Evolutionary conservation across 2,888 invertebrate species (phyloP).

Genomic region (Embidobia sp.): DNA sequence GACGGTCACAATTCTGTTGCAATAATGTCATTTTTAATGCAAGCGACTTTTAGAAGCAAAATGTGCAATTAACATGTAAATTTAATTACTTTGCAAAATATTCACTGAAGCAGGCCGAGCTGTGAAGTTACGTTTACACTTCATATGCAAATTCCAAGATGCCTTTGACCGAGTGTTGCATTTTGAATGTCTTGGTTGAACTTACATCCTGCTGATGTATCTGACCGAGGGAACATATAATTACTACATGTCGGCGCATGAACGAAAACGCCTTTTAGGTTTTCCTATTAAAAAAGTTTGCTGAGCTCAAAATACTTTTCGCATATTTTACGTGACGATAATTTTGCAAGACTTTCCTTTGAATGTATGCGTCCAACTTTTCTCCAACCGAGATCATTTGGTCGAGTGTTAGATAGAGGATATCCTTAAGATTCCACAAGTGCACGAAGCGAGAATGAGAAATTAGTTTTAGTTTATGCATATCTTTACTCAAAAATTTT

Average conservation of each 20-base stretch:
- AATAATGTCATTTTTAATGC: constrained; percentile 27
- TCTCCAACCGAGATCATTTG: too few relatives aligned
- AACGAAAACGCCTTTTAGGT: not conserved
- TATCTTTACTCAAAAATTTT: too few relatives aligned
- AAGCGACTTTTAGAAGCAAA: constrained; percentile 4
- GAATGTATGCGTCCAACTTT: not conserved
- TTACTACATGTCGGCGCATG: not conserved
- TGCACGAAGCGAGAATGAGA: too few relatives aligned
- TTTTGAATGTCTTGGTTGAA: constrained; percentile 5
- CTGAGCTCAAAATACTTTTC: not conserved
- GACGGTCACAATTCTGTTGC: constrained; percentile 19
- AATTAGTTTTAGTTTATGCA: too few relatives aligned
- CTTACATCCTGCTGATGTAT: not conserved
- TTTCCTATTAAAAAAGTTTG: too few relatives aligned
- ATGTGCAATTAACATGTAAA: constrained; percentile 38
- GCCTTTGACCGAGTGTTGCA: not conserved
- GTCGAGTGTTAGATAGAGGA: too few relatives aligned
- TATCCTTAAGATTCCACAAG: too few relatives aligned
- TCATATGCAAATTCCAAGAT: constrained; percentile 17
- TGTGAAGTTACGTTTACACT: constrained; percentile 20
- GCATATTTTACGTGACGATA: not conserved
- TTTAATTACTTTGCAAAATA: constrained; percentile 25
- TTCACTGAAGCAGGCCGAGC: constrained; percentile 1
- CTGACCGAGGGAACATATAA: constrained; percentile 12
- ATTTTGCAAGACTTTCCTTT: not conserved